These are phyloP conservation scores for Parapristionchus giblindavisi DNA, from an alignment of 2,888 invertebrate species.

Conservation along the genomic window DNA sequence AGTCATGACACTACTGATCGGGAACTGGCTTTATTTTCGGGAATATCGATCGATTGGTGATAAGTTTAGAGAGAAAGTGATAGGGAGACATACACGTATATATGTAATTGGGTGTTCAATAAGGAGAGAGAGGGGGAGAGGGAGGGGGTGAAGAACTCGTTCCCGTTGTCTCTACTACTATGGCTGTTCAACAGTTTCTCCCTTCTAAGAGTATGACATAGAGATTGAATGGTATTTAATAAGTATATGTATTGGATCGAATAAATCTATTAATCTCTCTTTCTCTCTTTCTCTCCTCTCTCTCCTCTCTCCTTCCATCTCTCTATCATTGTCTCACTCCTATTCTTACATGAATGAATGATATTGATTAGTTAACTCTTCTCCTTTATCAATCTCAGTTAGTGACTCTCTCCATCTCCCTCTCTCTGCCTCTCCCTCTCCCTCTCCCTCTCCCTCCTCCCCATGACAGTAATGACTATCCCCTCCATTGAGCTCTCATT, in stretches of 20 bases:
- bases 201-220: not conserved
- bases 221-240: no score
- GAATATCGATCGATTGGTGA: no score
- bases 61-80: no score
- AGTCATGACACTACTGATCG: no score
- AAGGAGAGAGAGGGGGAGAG: no score
- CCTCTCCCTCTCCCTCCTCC: not conserved
- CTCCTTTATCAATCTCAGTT: no score
- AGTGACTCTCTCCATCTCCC: not conserved
- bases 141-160: slow-evolving; percentile 8
- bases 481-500: not conserved
- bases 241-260: no score
- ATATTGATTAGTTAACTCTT: no score
- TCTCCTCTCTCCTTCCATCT: not conserved
- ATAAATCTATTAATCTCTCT: not conserved
- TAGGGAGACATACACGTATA: no score
- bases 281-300: slow-evolving; percentile 12
- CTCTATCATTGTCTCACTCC: not conserved
- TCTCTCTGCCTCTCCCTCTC: not conserved
- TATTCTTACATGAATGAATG: no score
- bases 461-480: not conserved
- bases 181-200: slow-evolving; percentile 33
- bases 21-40: no score
- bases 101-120: no score
- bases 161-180: slow-evolving; percentile 33